Evolutionary conservation across 2,113 vertebrate species (phyloP).

Genomic region (Turdus rufiventris): DNA sequence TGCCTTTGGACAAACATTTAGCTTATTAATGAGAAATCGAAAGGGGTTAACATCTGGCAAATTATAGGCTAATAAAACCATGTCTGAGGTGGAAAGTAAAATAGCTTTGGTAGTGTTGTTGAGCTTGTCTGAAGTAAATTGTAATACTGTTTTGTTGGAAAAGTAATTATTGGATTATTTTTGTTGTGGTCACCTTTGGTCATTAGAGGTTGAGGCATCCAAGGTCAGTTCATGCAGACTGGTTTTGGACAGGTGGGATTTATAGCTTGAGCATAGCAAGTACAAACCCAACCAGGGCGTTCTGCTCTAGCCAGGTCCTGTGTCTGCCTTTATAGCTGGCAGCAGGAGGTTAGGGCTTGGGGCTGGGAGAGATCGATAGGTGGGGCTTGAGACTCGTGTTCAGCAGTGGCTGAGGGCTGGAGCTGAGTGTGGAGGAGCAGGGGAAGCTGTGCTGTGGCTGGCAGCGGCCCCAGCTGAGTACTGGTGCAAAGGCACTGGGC

Average conservation of each 20-base stretch:
- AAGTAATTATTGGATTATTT: background rate
- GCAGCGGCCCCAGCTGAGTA: fast-evolving
- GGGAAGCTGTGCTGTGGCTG: background rate
- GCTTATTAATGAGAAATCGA: background rate
- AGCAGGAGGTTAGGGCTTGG: background rate
- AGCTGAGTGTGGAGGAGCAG: fast-evolving
- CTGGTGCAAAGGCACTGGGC: background rate
- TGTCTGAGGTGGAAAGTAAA: background rate
- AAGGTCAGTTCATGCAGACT: background rate
- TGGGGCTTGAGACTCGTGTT: background rate
- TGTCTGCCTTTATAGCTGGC: background rate
- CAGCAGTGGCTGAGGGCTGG: background rate
- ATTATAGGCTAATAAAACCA: background rate
- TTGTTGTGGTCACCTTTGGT: background rate
- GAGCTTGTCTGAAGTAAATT: background rate
- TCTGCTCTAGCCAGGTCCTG: background rate
- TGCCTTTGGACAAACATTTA: background rate
- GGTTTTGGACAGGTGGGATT: background rate
- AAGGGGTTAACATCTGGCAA: background rate
- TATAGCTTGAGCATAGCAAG: background rate
- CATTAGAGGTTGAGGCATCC: background rate
- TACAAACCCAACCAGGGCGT: background rate
- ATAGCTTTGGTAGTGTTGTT: background rate
- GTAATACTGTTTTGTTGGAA: background rate
- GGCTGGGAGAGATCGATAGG: background rate